Evolutionary conservation across 2,113 vertebrate genomes (phyloP), one percentile per base, ranked within the genome.

Genomic region (Xenus cinereus): DNA sequence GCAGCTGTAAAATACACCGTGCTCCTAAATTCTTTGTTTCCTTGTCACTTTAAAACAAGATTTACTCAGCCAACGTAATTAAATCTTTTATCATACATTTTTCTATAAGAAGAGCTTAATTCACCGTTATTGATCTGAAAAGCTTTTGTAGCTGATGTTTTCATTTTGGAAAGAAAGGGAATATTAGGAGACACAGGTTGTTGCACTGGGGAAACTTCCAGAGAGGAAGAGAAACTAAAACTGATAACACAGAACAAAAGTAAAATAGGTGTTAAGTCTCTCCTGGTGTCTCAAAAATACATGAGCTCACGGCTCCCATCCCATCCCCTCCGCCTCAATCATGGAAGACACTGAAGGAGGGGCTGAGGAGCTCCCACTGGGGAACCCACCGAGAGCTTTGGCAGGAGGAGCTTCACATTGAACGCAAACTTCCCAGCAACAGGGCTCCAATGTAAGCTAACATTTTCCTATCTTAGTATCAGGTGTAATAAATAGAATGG

Each of bases 51-150:
- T 94, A 93, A 95, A 97, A 48, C 37, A 83, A 90, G 91, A 97
- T 96, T 96, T 95, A 97, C 84, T 94, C 95, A 71, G 66, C 94
- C 50, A 30, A 46, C 28, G 5, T 93, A 95, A 97, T 97, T 95
- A 97, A 94, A 84, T 89, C 90, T 51, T 86, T 86, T 91, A 82
- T 92, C 83, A 78, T 90, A 76, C 87, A 94, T 95, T 97, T 96
- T 83, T 84, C 84, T 83, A n/a, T 93, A 96, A 85, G 72, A 81
- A 82, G 66, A 84, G 57, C 72, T 84, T 97, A 87, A 97, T 90
- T 95, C 72, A 79, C 62, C 13, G 5, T 19, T 77, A 85, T 80
- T 93, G 77, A 74, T 94, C 94, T 94, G 74, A 83, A 95, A 76
- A 91, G 93, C 92, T 79, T 87, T 92, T 88, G 54, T 63, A 91